These are phyloP conservation scores for Xyrichtys novacula DNA, from an alignment of 2,797 vertebrate genomes.

Conservation along the genomic window DNA sequence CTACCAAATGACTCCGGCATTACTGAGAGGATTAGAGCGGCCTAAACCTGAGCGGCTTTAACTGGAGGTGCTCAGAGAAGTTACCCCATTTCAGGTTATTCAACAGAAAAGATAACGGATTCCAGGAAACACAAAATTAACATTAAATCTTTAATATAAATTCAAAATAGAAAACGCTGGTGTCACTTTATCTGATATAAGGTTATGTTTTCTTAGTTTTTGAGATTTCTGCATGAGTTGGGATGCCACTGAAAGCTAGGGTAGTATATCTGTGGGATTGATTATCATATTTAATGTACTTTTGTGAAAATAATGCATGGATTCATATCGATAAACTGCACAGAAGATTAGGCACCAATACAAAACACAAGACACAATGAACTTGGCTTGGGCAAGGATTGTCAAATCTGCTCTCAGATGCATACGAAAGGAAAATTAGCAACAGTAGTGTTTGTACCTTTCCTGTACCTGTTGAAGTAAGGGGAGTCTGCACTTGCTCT, in stretches of 20 bases:
- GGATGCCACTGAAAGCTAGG: not conserved
- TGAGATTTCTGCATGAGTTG: too few relatives aligned
- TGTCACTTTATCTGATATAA: not conserved
- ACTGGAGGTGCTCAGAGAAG: constrained; percentile 10
- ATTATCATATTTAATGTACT: too few relatives aligned
- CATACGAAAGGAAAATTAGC: too few relatives aligned
- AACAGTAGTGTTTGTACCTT: too few relatives aligned
- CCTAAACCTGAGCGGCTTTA: constrained; percentile 25
- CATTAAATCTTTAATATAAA: not conserved
- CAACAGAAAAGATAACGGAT: not conserved
- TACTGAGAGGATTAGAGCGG: constrained; percentile 32
- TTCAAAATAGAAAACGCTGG: not conserved
- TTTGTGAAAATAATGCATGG: too few relatives aligned
- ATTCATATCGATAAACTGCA: too few relatives aligned
- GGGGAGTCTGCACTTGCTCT: too few relatives aligned
- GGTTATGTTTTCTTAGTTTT: not conserved
- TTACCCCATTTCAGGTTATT: constrained; percentile 16
- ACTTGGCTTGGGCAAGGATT: too few relatives aligned
- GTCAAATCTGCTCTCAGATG: too few relatives aligned
- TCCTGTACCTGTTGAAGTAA: too few relatives aligned
- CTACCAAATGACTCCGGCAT: constrained; percentile 45
- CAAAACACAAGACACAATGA: too few relatives aligned
- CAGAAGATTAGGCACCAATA: too few relatives aligned
- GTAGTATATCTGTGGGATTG: not conserved
- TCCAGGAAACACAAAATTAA: not conserved